Evolutionary conservation across 1,140 invertebrate genomes (phyloP), one percentile per base, ranked within the genome.

Genomic region (Drosophila lowei): DNA sequence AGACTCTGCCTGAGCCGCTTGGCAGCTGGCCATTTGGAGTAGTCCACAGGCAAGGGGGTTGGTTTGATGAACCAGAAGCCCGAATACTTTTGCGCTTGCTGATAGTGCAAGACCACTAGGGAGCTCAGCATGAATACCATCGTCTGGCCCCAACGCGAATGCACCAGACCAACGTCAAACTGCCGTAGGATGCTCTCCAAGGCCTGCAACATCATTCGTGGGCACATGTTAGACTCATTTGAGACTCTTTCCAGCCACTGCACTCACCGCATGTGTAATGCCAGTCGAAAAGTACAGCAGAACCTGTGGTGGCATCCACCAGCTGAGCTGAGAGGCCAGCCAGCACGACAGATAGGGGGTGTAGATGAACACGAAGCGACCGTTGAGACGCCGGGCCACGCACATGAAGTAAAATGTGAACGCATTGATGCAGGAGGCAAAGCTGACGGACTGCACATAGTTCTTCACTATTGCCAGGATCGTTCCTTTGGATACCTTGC

Each of bases 41-140:
- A 58, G 30, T 81, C 55, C 21, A 50, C 3, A 0, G 71, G 44
- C 47, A 74, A 25, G n/a, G 13, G 21, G 3, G 25, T 7, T 3
- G 80, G 79, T 13, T 49, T 71, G 2, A 83, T 84, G 30, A 84
- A 84, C 80, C 80, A 84, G 44, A 84, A 84, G 9, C 79, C 76
- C 0, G 59, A 58, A 25, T 76, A 83, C 0, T 28, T 42, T 7
- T 9, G 6, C 0, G n/a, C 4, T 41, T 83, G 63, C 23, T 84
- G 79, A 2, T 58, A 43, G 1, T 62, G 67, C 46, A 84, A 23
- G 7, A 79, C 67, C 4, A 63, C 18, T 18, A 78, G 6, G 2
- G 79, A 83, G 21, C 60, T 72, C 8, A 72, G 2, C 80, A 84
- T 84, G 8, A 83, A 84, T 0, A 83, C 18, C 1, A 79, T 28